Percentiles rank a stretch among this genome's conserved stretches.
Conservation (phyloP, 2,113 vertebrate species). For the Turdus rufiventris region DNA sequence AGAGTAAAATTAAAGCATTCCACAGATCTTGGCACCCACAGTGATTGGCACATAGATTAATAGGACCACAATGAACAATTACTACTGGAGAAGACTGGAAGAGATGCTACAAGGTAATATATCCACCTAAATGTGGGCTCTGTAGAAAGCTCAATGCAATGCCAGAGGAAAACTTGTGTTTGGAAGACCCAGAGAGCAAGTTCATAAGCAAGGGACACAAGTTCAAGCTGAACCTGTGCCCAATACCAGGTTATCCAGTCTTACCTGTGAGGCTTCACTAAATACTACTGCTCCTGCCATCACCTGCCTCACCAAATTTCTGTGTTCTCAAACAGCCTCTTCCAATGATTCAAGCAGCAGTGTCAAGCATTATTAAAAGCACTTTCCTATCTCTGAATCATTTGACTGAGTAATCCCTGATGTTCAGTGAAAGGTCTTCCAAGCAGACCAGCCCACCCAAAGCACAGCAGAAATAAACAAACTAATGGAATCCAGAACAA, state of each 20-base stretch:
- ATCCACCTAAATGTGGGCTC: background rate
- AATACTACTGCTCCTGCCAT: background rate
- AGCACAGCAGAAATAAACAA: slow-evolving; percentile 31
- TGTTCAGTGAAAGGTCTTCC: slow-evolving; percentile 40
- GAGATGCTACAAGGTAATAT: background rate
- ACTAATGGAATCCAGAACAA: slow-evolving; percentile 51
- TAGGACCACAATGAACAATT: background rate
- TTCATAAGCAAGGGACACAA: background rate
- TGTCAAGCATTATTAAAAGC: slow-evolving; percentile 5
- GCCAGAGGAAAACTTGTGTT: background rate
- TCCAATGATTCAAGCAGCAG: background rate
- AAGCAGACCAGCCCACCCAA: background rate
- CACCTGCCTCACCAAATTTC: background rate
- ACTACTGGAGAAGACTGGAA: background rate
- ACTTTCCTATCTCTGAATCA: background rate
- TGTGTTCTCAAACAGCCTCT: background rate
- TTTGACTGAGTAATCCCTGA: slow-evolving; percentile 15
- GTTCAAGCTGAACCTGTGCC: background rate
- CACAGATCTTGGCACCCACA: background rate
- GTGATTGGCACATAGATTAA: background rate
- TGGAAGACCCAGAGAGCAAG: background rate
- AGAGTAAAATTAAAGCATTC: background rate
- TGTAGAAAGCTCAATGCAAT: background rate
- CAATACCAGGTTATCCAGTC: background rate
- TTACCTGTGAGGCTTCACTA: background rate